Conservation (phyloP, 2,797 vertebrate species). For the Erpetoichthys calabaricus region DNA sequence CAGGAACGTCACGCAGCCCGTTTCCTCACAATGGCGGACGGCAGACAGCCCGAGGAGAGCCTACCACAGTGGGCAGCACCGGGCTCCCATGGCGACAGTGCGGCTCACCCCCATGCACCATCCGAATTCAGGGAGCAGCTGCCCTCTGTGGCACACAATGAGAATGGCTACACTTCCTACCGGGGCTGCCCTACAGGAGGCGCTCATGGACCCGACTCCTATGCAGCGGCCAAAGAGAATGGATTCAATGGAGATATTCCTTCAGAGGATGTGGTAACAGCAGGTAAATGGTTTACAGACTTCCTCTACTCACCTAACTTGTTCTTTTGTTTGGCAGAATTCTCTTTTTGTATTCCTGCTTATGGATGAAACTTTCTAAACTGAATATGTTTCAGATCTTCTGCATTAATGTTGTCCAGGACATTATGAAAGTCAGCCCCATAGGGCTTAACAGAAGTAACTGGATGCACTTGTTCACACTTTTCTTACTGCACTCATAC, state of each 20-base stretch:
- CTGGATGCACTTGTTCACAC: too few relatives aligned
- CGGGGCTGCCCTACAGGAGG: slow-evolving; percentile 56
- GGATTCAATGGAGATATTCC: slow-evolving; percentile 83
- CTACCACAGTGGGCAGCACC: slow-evolving; percentile 75
- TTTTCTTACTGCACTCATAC: too few relatives aligned
- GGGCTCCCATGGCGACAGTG: slow-evolving; percentile 24
- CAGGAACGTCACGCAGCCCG: too few relatives aligned
- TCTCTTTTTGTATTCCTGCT: too few relatives aligned
- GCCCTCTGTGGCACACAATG: slow-evolving; percentile 54
- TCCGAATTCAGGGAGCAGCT: slow-evolving; percentile 17
- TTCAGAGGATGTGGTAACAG: slow-evolving; percentile 69
- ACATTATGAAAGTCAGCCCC: too few relatives aligned
- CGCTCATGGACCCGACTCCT: slow-evolving; percentile 47
- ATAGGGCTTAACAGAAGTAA: too few relatives aligned
- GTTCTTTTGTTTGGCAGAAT: too few relatives aligned
- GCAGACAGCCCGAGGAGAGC: slow-evolving; percentile 79
- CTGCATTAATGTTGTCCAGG: too few relatives aligned
- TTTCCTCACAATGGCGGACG: slow-evolving; percentile 69
- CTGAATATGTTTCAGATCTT: too few relatives aligned
- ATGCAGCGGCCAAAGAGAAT: slow-evolving; percentile 69
- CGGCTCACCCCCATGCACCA: too few relatives aligned
- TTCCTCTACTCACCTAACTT: too few relatives aligned
- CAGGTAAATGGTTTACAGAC: slow-evolving; percentile 55
- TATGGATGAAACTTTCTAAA: too few relatives aligned
- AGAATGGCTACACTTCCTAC: slow-evolving; percentile 78